Percentiles rank a stretch among this genome's conserved stretches.
These are phyloP conservation scores for Platycheirus albimanus DNA, from an alignment of 2,888 invertebrate species.

Conservation along the genomic window DNA sequence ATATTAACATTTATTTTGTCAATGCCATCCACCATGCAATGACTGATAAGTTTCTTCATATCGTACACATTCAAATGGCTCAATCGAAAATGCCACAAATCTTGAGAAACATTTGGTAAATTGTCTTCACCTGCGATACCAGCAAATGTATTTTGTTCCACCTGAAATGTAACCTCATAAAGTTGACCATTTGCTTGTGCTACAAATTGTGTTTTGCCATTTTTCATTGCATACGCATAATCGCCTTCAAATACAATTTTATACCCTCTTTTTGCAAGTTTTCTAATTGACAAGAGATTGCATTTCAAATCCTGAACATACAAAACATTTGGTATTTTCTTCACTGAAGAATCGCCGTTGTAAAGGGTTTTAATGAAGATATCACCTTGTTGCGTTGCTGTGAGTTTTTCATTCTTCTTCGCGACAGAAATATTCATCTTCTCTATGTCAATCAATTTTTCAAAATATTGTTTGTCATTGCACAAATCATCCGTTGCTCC, in stretches of 20 bases:
- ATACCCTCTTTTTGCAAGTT: constrained; percentile 31
- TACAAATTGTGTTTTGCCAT: constrained; percentile 1
- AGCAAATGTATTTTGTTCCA: background rate
- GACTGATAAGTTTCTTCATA: background rate
- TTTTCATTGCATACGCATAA: background rate
- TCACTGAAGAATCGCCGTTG: background rate
- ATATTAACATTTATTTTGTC: background rate
- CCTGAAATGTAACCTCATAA: background rate
- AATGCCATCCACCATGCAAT: constrained; percentile 7
- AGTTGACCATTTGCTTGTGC: constrained; percentile 7
- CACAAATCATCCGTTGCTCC: constrained; percentile 2
- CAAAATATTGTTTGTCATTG: background rate
- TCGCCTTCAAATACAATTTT: constrained; percentile 13
- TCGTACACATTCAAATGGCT: constrained; percentile 16
- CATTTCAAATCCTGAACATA: constrained; percentile 43
- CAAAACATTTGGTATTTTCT: constrained; percentile 13
- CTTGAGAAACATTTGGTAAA: background rate
- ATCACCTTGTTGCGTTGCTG: constrained; percentile 3
- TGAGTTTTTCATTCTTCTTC: constrained; percentile 9
- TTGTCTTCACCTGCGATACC: background rate
- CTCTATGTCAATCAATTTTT: constrained; percentile 7
- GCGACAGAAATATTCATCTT: constrained; percentile 11
- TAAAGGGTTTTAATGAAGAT: background rate
- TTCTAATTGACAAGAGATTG: constrained; percentile 48
- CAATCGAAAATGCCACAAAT: constrained; percentile 21